phyloP scores from a whole-genome alignment of 2,113 vertebrate species.

The Polypterus bichir region DNA sequence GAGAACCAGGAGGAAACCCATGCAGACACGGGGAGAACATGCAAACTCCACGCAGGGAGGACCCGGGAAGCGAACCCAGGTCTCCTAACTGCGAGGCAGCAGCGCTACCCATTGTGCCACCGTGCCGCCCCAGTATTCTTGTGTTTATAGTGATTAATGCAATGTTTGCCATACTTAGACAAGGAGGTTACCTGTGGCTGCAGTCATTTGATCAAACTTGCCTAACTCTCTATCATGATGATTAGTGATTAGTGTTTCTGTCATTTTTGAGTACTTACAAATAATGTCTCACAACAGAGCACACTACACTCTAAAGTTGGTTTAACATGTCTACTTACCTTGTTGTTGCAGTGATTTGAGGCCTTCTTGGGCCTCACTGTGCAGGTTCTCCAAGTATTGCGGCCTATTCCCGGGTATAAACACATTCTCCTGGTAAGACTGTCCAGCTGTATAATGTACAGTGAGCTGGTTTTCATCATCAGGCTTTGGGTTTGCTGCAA shows the following conservation, averaged over 20 bases:
- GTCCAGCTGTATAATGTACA: slow-evolving; percentile 41
- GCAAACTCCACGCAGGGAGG: no score
- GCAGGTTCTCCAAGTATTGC: slow-evolving; percentile 76
- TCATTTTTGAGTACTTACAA: no score
- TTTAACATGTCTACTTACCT: slow-evolving; percentile 43
- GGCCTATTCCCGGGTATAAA: slow-evolving; percentile 73
- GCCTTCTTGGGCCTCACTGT: slow-evolving; percentile 76
- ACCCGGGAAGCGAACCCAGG: no score
- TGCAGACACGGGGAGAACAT: no score
- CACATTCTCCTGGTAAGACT: slow-evolving; percentile 67
- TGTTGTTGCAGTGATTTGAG: slow-evolving; percentile 78
- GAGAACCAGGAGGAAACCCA: no score
- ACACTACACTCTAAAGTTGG: no score
- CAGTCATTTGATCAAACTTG: neutral
- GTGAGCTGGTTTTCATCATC: slow-evolving; percentile 42
- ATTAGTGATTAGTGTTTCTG: neutral
- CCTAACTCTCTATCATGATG: neutral
- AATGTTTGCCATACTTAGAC: neutral
- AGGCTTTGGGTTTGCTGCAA: slow-evolving; percentile 39
- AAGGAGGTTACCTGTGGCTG: neutral
- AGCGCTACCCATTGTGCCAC: no score
- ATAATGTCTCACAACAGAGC: neutral
- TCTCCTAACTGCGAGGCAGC: no score
- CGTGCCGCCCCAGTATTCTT: no score
- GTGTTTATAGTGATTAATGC: no score